Evolutionary conservation across 2,888 invertebrate species (phyloP), one percentile per base, ranked within the genome.

Genomic region (Craniophora ligustri): DNA sequence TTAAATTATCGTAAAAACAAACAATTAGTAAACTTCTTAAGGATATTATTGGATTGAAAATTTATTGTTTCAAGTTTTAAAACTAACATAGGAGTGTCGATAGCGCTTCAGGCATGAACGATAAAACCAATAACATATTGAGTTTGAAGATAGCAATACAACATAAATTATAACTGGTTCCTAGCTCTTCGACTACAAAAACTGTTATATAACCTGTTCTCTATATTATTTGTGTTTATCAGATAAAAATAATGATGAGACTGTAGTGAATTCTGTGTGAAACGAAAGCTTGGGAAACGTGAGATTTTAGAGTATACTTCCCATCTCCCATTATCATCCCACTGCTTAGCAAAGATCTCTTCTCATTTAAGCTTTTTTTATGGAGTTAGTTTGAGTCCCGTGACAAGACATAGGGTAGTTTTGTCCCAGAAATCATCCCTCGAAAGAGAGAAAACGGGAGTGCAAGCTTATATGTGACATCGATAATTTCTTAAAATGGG

Each of bases 91-190:
- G 34, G 48, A 51, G 47, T 56, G 49, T 35, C 39, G 51, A 39
- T 19, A 46, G 42, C 38, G 59, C 63, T 44, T 14, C 46, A 28
- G 58, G 63, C 58, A 45, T 44, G 47, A 51, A 26, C 65, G 46
- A 53, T 58, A 63, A 51, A 49, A 51, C 46, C 59, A 64, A 63
- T 65, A 63, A 63, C 59, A 63, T 63, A 63, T 63, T 59, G 51
- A 64, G 58, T 58, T 64, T 62, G 23, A 63, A 63, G 65, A 64
- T 63, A 51, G 64, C 58, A 39, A 63, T 63, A 53, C 21, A 30
- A 63, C 46, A 63, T 65, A 64, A 65, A 65, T 63, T 59, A 63
- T 36, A 64, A 64, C 62, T 40, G 64, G 64, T 61, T 61, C 28
- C 36, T 35, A 44, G 44, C 44, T 53, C 57, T 45, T 55, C 36